These are phyloP conservation scores for Edolisoma coerulescens DNA, from an alignment of 2,113 vertebrate species.

Conservation along the genomic window DNA sequence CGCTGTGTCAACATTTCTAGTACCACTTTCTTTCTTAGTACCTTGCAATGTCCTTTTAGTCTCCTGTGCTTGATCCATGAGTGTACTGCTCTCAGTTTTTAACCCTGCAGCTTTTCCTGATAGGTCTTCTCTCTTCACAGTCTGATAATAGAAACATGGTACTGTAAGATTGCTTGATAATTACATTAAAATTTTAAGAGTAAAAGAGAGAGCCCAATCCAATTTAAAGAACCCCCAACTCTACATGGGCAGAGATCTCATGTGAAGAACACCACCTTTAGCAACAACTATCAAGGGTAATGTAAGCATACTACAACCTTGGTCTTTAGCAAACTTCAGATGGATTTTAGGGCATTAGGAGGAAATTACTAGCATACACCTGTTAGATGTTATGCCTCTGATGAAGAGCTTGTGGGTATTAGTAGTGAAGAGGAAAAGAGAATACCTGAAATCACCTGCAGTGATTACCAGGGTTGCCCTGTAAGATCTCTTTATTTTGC, in stretches of 20 bases:
- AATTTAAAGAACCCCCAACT: neutral
- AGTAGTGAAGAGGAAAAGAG: neutral
- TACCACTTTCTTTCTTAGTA: constrained; percentile 41
- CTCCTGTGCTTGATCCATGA: constrained; percentile 70
- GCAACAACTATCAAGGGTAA: neutral
- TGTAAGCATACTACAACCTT: neutral
- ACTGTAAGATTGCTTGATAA: neutral
- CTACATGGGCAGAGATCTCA: neutral
- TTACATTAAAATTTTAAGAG: neutral
- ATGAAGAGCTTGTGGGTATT: neutral
- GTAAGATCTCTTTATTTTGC: neutral
- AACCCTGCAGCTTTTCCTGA: constrained; percentile 77
- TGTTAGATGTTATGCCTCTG: neutral
- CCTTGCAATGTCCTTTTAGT: constrained; percentile 74
- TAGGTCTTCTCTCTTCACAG: constrained; percentile 78
- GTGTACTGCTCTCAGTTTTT: constrained; percentile 66
- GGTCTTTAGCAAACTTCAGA: neutral
- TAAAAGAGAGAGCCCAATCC: neutral
- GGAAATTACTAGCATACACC: neutral
- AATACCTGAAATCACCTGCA: neutral
- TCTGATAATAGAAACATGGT: constrained; percentile 68
- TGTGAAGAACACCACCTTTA: neutral
- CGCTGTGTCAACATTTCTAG: neutral
- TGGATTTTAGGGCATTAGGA: neutral
- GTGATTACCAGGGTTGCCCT: neutral